Evolutionary conservation across 2,888 invertebrate species (phyloP).

Genomic region (Oscheius myriophilus): DNA sequence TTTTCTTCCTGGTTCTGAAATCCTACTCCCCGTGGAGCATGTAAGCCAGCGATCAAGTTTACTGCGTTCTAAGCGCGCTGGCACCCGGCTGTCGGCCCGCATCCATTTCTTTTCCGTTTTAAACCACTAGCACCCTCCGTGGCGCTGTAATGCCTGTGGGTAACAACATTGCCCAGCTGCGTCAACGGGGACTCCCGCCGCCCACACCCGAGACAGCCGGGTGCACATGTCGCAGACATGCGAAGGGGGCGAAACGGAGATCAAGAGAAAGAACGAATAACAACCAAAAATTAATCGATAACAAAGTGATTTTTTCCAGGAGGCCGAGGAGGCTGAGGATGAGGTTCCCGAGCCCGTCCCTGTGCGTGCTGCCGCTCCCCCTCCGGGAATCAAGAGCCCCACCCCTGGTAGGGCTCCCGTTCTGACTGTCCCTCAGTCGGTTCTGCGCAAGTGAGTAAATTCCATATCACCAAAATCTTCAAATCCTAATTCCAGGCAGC

Average conservation of each 20-base stretch:
- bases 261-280: constrained; percentile 16
- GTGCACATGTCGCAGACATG: constrained; percentile 17
- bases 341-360: constrained; percentile 37
- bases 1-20: not conserved
- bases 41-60: not conserved
- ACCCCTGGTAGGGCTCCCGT: constrained; percentile 1
- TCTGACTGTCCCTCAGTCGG: constrained; percentile 41
- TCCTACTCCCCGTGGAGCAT: not conserved
- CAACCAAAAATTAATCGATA: not conserved
- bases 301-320: constrained; percentile 13
- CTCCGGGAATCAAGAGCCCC: constrained; percentile 46
- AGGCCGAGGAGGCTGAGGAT: constrained; percentile 17
- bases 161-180: constrained; percentile 32
- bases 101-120: constrained; percentile 31
- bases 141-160: constrained; percentile 30
- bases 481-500: constrained; percentile 49
- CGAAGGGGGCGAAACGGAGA: not conserved
- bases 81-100: constrained; percentile 21
- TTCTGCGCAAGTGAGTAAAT: constrained; percentile 45
- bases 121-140: constrained; percentile 28
- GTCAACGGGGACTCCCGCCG: constrained; percentile 24
- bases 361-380: constrained; percentile 47
- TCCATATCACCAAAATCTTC: not conserved
- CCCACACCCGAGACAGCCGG: constrained; percentile 26
- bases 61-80: constrained; percentile 8